phyloP scores from a whole-genome alignment of 1,140 invertebrate species.

The Temnothorax nylanderi region DNA sequence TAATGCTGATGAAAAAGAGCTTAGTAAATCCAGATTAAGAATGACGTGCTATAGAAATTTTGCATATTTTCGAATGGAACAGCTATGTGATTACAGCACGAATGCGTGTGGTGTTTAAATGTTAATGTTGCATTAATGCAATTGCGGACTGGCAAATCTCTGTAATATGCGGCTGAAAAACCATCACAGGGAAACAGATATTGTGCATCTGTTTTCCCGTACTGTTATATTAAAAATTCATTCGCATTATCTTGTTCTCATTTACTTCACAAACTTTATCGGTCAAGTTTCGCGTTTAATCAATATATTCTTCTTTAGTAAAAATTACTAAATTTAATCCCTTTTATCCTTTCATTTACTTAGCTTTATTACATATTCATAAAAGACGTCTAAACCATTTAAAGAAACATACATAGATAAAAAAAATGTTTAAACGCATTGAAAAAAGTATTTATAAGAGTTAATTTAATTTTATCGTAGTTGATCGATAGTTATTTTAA shows the following conservation, averaged over 20 bases:
- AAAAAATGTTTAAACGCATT: neutral
- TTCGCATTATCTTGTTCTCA: neutral
- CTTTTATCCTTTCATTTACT: neutral
- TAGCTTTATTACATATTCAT: neutral
- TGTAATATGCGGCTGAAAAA: slow-evolving; percentile 13
- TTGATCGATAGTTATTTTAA: neutral
- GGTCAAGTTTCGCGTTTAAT: slow-evolving; percentile 3
- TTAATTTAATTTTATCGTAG: neutral
- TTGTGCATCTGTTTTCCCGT: neutral
- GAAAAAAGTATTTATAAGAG: neutral
- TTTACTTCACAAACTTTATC: neutral
- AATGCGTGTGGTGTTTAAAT: slow-evolving; percentile 2
- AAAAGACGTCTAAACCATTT: neutral
- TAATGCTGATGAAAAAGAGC: neutral
- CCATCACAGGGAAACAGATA: neutral
- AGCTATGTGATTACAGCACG: neutral
- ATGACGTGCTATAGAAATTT: neutral
- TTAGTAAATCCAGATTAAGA: slow-evolving; percentile 16
- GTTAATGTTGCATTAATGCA: slow-evolving; percentile 22
- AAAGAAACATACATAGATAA: neutral
- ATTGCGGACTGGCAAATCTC: slow-evolving; percentile 7
- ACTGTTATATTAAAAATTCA: neutral
- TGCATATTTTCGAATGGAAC: slow-evolving; percentile 16
- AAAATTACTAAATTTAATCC: neutral
- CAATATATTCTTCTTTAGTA: neutral